Conservation (phyloP, 2,888 invertebrate genomes). For the Scaptomyza tumidula region DNA sequence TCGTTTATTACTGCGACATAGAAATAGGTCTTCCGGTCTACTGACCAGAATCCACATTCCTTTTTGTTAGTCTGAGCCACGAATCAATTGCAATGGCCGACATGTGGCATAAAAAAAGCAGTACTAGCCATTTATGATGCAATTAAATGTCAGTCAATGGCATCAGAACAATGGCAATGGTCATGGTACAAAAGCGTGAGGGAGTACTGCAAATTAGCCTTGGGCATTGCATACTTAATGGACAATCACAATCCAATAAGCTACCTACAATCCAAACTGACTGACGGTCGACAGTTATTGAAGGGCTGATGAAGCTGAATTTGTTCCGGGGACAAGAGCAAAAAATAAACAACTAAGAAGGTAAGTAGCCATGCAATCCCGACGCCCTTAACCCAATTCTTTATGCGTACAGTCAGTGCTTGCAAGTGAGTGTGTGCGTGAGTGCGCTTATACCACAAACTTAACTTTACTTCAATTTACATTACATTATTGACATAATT, state of each 20-base stretch:
- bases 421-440: too few species aligned
- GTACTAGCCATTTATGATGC: conserved; percentile 36
- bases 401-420: too few species aligned
- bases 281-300: neutral
- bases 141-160: conserved; percentile 46
- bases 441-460: too few species aligned
- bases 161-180: conserved; percentile 32
- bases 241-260: conserved; percentile 18
- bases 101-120: conserved; percentile 14
- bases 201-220: conserved; percentile 15
- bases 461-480: too few species aligned
- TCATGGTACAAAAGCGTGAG: neutral
- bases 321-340: neutral
- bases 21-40: neutral
- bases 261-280: neutral
- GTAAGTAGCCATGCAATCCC: too few species aligned
- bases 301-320: neutral
- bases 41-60: neutral
- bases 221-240: conserved; percentile 25
- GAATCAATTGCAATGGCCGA: conserved; percentile 36
- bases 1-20: neutral
- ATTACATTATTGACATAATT: too few species aligned
- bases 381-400: too few species aligned
- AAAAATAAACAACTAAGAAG: neutral
- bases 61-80: neutral